A percentile compares a stretch with the other conserved stretches of the same genome.
These are phyloP conservation scores for Stigmatopora argus DNA, from an alignment of 2,113 vertebrate genomes.

Conservation along the genomic window DNA sequence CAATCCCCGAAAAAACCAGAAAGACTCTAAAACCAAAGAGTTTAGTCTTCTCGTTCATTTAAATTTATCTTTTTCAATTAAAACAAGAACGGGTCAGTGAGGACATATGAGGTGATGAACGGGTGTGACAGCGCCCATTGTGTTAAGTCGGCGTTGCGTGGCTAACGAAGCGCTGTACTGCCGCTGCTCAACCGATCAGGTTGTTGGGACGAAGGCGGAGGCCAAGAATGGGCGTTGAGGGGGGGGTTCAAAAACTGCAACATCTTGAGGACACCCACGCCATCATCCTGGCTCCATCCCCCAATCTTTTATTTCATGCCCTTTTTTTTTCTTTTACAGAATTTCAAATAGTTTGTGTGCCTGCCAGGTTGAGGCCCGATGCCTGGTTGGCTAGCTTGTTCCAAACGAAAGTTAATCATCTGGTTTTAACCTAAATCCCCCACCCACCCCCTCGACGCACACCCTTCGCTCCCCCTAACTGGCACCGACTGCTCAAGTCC, in stretches of 20 bases:
- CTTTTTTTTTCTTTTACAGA: conserved; percentile 15
- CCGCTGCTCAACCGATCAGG: conserved; percentile 48
- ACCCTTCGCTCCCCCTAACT: conserved; percentile 7
- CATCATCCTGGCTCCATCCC: conserved; percentile 16
- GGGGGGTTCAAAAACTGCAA: conserved; percentile 4
- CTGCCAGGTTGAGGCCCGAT: conserved; percentile 31
- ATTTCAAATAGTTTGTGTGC: conserved; percentile 19
- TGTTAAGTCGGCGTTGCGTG: conserved; percentile 55
- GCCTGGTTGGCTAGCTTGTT: conserved; percentile 33
- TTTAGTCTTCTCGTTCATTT: background rate
- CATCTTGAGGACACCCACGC: conserved; percentile 40
- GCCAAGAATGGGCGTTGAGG: background rate
- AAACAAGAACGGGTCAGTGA: conserved; percentile 30
- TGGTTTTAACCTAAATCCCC: conserved; percentile 65
- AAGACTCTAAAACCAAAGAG: background rate
- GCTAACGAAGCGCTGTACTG: conserved; percentile 51
- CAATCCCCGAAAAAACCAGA: background rate
- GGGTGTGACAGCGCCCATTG: conserved; percentile 63
- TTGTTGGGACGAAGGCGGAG: conserved; percentile 16
- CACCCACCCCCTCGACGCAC: background rate
- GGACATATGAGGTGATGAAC: conserved; percentile 39
- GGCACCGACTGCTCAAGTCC: conserved; percentile 37
- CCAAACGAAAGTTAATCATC: conserved; percentile 70
- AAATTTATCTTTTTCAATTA: conserved; percentile 21
- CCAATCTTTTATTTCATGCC: background rate